Evolutionary conservation across 2,888 invertebrate species (phyloP).

Genomic region (Temnothorax ravouxi): DNA sequence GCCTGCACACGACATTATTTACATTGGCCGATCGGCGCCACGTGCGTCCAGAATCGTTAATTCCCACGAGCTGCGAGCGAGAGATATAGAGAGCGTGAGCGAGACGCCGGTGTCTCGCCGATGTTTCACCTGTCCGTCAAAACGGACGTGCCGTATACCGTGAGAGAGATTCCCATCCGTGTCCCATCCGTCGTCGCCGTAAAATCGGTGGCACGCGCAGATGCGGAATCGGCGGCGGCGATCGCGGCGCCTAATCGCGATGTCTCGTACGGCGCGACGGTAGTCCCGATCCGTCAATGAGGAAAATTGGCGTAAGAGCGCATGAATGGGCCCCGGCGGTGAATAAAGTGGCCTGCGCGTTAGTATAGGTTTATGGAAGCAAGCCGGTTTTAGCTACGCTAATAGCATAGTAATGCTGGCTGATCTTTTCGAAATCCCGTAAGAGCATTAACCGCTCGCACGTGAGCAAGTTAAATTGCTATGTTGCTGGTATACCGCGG

Average conservation of each 20-base stretch:
- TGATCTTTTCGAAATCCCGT: slow-evolving; percentile 87
- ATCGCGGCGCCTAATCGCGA: slow-evolving; percentile 50
- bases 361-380: slow-evolving; percentile 86
- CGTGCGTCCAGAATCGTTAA: slow-evolving; percentile 39
- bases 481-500: slow-evolving; percentile 82
- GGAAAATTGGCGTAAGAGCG: slow-evolving; percentile 82
- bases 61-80: slow-evolving; percentile 38
- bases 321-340: slow-evolving; percentile 80
- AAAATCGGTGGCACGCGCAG: slow-evolving; percentile 24
- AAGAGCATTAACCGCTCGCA: slow-evolving; percentile 86
- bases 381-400: slow-evolving; percentile 86
- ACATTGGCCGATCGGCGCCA: slow-evolving; percentile 31
- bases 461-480: slow-evolving; percentile 87
- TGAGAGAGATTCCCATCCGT: slow-evolving; percentile 7
- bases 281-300: slow-evolving; percentile 79
- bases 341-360: slow-evolving; percentile 82
- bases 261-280: slow-evolving; percentile 56
- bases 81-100: not conserved
- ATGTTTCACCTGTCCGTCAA: slow-evolving; percentile 31
- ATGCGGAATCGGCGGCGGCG: not conserved
- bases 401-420: slow-evolving; percentile 87
- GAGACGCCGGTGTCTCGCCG: not conserved
- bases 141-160: slow-evolving; percentile 7
- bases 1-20: slow-evolving; percentile 26
- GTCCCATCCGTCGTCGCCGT: slow-evolving; percentile 9